A percentile compares a stretch with the other conserved stretches of the same genome.
Evolutionary conservation across 2,888 invertebrate species (phyloP).

Genomic region (Blastobasis lacticolella): DNA sequence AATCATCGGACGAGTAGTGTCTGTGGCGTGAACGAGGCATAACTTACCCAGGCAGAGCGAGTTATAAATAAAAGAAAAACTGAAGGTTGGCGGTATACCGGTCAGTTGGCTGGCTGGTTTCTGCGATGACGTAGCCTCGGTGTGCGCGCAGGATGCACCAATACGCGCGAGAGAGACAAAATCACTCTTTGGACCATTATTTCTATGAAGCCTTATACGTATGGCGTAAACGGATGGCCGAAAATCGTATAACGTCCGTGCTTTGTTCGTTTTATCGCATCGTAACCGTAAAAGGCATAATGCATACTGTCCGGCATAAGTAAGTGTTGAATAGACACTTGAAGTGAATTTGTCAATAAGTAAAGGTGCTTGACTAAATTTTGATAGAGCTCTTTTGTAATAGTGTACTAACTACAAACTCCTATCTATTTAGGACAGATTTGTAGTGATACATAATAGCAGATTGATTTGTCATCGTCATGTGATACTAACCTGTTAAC

Average conservation of each 20-base stretch:
- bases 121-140: slow-evolving; percentile 63
- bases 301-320: slow-evolving; percentile 28
- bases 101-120: slow-evolving; percentile 73
- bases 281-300: slow-evolving; percentile 38
- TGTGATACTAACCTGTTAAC: too few species aligned
- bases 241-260: slow-evolving; percentile 62
- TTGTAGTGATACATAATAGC: too few species aligned
- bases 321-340: slow-evolving; percentile 15
- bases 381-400: too few species aligned
- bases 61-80: slow-evolving; percentile 73
- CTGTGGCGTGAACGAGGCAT: slow-evolving; percentile 42
- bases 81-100: slow-evolving; percentile 73
- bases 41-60: slow-evolving; percentile 66
- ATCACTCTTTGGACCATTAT: slow-evolving; percentile 49
- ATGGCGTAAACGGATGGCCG: slow-evolving; percentile 59
- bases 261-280: slow-evolving; percentile 46
- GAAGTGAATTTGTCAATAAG: slow-evolving; percentile 17
- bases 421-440: too few species aligned
- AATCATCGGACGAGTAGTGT: too few species aligned
- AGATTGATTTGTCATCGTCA: too few species aligned
- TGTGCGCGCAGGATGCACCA: slow-evolving; percentile 35
- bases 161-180: slow-evolving; percentile 31
- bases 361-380: too few species aligned
- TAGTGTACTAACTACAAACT: too few species aligned
- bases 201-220: slow-evolving; percentile 66